These are phyloP conservation scores for Lamellibrachia luymesi DNA, from an alignment of 1,140 invertebrate species.

Conservation along the genomic window DNA sequence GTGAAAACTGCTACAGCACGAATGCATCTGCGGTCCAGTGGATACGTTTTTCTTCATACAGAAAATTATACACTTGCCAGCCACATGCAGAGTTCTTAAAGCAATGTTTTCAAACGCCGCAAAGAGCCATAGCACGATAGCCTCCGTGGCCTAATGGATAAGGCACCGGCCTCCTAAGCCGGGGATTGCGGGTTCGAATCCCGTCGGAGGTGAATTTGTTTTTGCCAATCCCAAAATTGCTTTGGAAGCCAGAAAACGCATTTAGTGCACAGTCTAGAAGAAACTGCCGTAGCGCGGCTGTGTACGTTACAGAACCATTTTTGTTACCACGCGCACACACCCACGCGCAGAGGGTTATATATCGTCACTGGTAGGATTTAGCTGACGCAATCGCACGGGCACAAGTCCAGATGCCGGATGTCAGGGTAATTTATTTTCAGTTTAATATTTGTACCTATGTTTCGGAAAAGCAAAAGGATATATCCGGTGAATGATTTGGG, in stretches of 20 bases:
- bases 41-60: not conserved
- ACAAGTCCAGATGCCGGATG: not conserved
- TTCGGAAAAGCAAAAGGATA: too few species aligned
- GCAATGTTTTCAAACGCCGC: not conserved
- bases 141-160: conserved; percentile 3
- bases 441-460: too few species aligned
- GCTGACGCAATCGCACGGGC: not conserved
- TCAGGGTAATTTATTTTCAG: too few species aligned
- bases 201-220: not conserved
- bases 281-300: not conserved
- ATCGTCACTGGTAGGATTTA: too few species aligned
- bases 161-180: conserved; percentile 2
- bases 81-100: not conserved
- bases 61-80: not conserved
- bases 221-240: not conserved
- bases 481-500: too few species aligned
- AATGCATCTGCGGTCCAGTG: not conserved
- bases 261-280: too few species aligned
- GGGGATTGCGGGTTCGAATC: conserved; percentile 2
- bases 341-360: too few species aligned
- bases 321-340: too few species aligned
- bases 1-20: not conserved
- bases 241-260: not conserved
- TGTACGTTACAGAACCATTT: not conserved
- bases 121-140: not conserved